Base-by-base conservation (phyloP, 2,797 vertebrate species). In the Melanotaenia maccullochi region DNA sequence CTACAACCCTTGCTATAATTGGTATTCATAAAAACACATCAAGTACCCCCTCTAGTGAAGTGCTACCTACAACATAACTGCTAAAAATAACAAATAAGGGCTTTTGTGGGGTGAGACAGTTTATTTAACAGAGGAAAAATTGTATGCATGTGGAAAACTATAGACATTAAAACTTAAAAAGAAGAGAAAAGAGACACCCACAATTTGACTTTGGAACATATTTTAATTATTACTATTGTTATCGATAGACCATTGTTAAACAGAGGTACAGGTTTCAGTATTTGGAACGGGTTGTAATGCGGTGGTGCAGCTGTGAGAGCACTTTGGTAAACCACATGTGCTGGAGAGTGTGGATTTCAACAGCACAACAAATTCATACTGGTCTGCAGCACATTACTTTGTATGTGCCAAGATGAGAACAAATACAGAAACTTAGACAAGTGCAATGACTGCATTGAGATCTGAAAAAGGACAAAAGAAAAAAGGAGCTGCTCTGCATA, bases 251-350 rank as follows among this genome's bases (percentile, higher is more conserved):
- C 77, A 86, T 86, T 90, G 84, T 87, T 87, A 77, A 90, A 93
- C 88, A 91, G 90, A 91, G 90, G 90, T 94, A 93, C 91, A 92
- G 73, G 82, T 89, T 91, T 84, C 72, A 77, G 85, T 91, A 89
- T 92, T 59, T 91, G 90, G 86, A 83, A 89, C 71, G 68, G 73
- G 79, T 73, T 88, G 78, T 86, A 81, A 90, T 86, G 87, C 65
- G 81, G 83, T 80, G 85, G 83, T 81, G 87, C 89, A 92, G 89
- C 85, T 71, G 78, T 85, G 82, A 84, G 78, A 91, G 86, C 85
- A 90, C 87, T 90, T 91, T 90, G 82, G 86, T 88, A 85, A 90
- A 89, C 81, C 85, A 73, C 56, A 25, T 67, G 87, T 89, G 85
- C 87, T 61, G 80, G 74, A 82, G 66, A 76, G 71, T 42, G 59